phyloP scores from a whole-genome alignment of 2,797 vertebrate genomes.

The Clarias fuscus region DNA sequence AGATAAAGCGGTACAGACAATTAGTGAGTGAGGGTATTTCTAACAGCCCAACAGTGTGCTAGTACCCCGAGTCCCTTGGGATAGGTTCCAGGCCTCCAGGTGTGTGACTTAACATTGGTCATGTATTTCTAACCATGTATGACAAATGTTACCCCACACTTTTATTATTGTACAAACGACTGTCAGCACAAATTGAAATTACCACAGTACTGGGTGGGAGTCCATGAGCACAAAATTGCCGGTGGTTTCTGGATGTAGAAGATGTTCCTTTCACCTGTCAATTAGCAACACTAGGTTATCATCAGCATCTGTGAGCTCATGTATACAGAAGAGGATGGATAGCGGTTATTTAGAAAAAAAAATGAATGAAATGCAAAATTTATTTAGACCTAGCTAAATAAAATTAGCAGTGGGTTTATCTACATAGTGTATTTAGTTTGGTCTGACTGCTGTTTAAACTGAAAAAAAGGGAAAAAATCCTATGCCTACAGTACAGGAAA shows the following conservation, averaged over 20 bases:
- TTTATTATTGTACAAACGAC: too few relatives aligned
- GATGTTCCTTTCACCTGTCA: not conserved
- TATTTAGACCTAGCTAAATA: not conserved
- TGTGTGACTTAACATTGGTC: too few relatives aligned
- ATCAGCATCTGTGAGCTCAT: not conserved
- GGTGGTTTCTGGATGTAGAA: not conserved
- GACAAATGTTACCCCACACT: too few relatives aligned
- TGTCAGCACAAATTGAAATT: not conserved
- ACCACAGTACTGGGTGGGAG: not conserved
- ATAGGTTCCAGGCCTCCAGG: too few relatives aligned
- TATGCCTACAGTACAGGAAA: not conserved
- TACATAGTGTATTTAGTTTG: not conserved
- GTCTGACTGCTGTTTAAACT: not conserved
- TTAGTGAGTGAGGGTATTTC: too few relatives aligned
- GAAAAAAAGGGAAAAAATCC: too few relatives aligned
- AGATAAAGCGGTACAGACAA: too few relatives aligned
- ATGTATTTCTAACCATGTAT: too few relatives aligned
- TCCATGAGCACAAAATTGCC: not conserved
- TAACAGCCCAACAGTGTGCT: too few relatives aligned
- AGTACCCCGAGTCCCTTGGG: too few relatives aligned
- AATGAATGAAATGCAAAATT: not conserved
- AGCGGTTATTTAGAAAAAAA: not conserved
- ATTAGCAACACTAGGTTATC: not conserved
- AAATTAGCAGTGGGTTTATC: not conserved
- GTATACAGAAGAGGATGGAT: not conserved